Evolutionary conservation across 1,140 invertebrate species (phyloP), one percentile per base, ranked within the genome.

Genomic region (Lasioglossum baleicum): DNA sequence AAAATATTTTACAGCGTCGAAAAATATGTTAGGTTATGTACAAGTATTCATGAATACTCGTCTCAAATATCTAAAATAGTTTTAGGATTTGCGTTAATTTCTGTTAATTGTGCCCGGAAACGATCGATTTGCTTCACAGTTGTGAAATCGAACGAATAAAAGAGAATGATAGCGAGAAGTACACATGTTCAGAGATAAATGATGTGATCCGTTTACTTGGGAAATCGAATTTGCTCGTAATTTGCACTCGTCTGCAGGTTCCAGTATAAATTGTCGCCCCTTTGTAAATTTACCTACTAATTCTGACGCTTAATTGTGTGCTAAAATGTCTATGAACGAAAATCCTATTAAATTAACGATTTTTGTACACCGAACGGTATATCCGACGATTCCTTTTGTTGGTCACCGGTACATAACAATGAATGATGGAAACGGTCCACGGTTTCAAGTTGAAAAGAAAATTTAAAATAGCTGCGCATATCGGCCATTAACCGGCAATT

Each of bases 211-310:
- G 56, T 58, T 58, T n/a, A 58, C 56, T 58, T n/a, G 17, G n/a
- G 56, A 58, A 58, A 58, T 58, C n/a, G 56, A 58, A n/a, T 58
- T 58, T n/a, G n/a, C 56, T n/a, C n/a, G 56, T 58, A 8, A 58
- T n/a, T n/a, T n/a, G 56, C 20, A 7, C 56, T 58, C 56, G 17
- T 58, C 56, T 8, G 56, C 7, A 58, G 20, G 20, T n/a, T n/a
- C 56, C n/a, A 58, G n/a, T n/a, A 58, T 58, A n/a, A n/a, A 58
- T n/a, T n/a, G 5, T 58, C 20, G 17, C 6, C 56, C 5, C 56
- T 58, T n/a, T 58, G 7, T 20, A n/a, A n/a, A 58, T 58, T 56
- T 20, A 17, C 51, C 51, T 7, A 56, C 15, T 17, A 20, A 20
- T 20, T 56, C 51, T 7, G 51, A 2, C 0, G 15, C 6, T 20